Conservation (phyloP, 1,140 invertebrate genomes). For the Odontomachus brunneus region DNA sequence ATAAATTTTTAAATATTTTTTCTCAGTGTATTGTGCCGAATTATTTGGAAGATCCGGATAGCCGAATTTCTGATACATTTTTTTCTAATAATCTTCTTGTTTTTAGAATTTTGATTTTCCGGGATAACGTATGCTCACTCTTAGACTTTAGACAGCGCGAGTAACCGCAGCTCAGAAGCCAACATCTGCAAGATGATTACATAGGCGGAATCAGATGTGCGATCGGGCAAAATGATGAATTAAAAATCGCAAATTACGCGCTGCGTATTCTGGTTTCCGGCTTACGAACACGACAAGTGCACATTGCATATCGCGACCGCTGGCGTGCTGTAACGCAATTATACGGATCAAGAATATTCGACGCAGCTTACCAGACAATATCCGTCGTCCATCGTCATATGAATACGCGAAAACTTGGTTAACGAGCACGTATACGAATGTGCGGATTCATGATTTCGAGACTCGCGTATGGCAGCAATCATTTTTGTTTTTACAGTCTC, state of each 20-base stretch:
- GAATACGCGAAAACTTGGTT: slow-evolving; percentile 6
- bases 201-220: background rate
- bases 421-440: background rate
- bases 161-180: no score
- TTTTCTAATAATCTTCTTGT: no score
- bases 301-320: background rate
- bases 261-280: background rate
- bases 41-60: no score
- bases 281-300: background rate
- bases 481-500: no score
- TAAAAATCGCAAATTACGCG: background rate
- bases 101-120: no score
- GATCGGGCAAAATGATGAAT: background rate
- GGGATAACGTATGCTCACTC: no score
- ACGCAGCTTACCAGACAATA: background rate
- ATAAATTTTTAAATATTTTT: no score
- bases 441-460: background rate
- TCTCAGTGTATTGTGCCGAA: no score
- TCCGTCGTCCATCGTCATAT: background rate
- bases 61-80: no score
- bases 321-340: slow-evolving; percentile 33
- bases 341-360: slow-evolving; percentile 13
- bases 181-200: background rate
- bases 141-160: no score
- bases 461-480: no score